phyloP scores from a whole-genome alignment of 2,113 vertebrate genomes.

The Chlamydotis undulata region DNA sequence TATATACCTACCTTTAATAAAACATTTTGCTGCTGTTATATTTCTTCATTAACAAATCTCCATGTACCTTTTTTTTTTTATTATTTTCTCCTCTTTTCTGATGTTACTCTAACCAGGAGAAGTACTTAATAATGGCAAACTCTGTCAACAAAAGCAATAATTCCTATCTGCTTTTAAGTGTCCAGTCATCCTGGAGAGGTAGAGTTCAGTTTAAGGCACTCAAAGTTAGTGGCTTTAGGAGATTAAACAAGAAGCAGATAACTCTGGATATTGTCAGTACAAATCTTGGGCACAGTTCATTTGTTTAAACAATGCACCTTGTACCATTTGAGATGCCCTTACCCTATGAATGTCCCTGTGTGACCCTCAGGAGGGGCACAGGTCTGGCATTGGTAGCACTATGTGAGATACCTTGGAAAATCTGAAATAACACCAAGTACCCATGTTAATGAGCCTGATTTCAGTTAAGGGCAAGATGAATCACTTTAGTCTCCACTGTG shows the following conservation, averaged over 20 bases:
- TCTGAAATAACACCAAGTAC: not conserved
- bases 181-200: not conserved
- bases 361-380: not conserved
- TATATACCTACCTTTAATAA: not conserved
- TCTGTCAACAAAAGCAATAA: not conserved
- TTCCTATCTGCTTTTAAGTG: not conserved
- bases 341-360: not conserved
- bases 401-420: not conserved
- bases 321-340: not conserved
- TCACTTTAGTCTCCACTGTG: not conserved
- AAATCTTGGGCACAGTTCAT: not conserved
- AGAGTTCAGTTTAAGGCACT: not conserved
- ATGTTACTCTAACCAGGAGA: not conserved
- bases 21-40: not conserved
- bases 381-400: accelerated
- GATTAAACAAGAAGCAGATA: not conserved
- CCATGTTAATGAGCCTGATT: not conserved
- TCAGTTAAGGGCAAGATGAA: not conserved
- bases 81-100: not conserved
- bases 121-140: not conserved
- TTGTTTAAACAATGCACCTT: not conserved
- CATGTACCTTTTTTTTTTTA: not conserved
- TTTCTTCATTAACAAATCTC: not conserved
- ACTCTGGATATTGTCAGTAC: not conserved
- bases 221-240: not conserved